Conservation (phyloP, 2,888 invertebrate genomes). For the Ectemnius continuus region DNA sequence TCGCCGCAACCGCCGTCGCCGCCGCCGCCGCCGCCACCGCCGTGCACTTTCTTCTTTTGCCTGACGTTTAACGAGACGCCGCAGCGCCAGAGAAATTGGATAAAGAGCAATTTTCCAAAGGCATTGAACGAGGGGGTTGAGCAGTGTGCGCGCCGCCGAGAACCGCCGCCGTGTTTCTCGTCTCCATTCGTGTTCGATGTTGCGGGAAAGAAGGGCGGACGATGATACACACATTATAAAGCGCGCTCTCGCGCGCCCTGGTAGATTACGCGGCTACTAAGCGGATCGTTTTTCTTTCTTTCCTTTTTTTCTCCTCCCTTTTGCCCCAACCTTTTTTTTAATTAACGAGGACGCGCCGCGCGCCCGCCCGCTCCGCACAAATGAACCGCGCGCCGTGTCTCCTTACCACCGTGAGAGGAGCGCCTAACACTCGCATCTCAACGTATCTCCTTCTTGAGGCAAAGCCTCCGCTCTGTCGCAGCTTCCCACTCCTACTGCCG, state of each 20-base stretch:
- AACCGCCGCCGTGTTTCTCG: conserved; percentile 15
- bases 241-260: neutral
- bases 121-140: conserved; percentile 66
- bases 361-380: conserved; percentile 40
- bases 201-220: conserved; percentile 34
- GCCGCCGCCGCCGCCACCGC: too few species aligned
- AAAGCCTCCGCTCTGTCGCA: conserved; percentile 13
- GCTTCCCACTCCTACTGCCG: neutral
- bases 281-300: conserved; percentile 41
- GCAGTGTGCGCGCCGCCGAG: conserved; percentile 17
- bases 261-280: conserved; percentile 31
- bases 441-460: conserved; percentile 22
- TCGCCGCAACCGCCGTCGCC: too few species aligned
- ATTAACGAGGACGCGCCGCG: conserved; percentile 60
- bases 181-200: conserved; percentile 24
- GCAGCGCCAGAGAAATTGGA: conserved; percentile 74
- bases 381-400: conserved; percentile 60
- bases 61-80: conserved; percentile 75
- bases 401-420: conserved; percentile 66
- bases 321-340: conserved; percentile 34
- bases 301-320: neutral
- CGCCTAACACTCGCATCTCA: conserved; percentile 50
- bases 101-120: conserved; percentile 75
- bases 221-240: neutral
- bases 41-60: conserved; percentile 67